Conservation (phyloP, 2,888 invertebrate genomes). For the Phymatocera aterrima region DNA sequence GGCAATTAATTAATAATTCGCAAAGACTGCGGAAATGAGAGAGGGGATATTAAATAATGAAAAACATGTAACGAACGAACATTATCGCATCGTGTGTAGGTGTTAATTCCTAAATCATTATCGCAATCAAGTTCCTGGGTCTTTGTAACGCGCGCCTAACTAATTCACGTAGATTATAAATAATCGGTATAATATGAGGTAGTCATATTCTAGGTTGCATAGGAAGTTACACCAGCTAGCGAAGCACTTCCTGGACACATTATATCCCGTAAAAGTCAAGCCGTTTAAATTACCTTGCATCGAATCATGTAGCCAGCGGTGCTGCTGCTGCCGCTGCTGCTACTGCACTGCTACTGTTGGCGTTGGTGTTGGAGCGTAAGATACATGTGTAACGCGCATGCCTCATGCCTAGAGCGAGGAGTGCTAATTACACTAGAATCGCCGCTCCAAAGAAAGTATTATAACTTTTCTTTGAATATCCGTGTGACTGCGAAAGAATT, state of each 20-base stretch:
- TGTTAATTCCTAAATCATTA: neutral
- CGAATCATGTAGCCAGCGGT: too few relatives aligned
- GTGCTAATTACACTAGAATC: neutral
- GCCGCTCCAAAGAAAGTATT: constrained; percentile 26
- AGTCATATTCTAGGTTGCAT: neutral
- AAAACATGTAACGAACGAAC: neutral
- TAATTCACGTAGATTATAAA: neutral
- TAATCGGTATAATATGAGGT: neutral
- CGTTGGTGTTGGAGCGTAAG: neutral
- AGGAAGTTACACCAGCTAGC: neutral
- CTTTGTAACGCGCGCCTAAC: neutral
- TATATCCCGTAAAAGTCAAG: neutral
- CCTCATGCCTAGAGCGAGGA: neutral
- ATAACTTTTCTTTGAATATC: constrained; percentile 39
- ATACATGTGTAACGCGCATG: too few relatives aligned
- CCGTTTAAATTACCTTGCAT: neutral
- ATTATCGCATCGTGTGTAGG: too few relatives aligned
- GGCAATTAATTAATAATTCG: neutral
- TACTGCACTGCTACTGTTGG: too few relatives aligned
- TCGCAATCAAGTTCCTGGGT: neutral
- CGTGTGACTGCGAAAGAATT: constrained; percentile 22
- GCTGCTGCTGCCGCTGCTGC: too few relatives aligned
- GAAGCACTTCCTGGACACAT: constrained; percentile 2
- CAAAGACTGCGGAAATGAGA: neutral
- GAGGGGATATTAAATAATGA: neutral